These are phyloP conservation scores for Spialia ferax DNA, from an alignment of 2,888 invertebrate genomes.

Conservation along the genomic window DNA sequence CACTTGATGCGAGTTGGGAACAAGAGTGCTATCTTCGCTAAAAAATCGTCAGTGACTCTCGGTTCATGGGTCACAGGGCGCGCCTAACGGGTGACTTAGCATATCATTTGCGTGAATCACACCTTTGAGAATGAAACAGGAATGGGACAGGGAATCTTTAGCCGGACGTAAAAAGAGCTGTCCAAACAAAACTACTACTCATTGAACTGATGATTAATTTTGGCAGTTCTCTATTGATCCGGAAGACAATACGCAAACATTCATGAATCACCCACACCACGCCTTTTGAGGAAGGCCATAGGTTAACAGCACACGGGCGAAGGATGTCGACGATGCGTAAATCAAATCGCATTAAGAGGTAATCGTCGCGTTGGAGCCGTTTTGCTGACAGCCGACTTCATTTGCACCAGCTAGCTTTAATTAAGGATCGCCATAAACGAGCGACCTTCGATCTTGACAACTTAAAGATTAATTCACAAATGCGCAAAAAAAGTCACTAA, in stretches of 20 bases:
- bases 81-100: constrained; percentile 64
- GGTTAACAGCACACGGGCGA: constrained; percentile 61
- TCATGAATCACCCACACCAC: constrained; percentile 66
- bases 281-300: constrained; percentile 75
- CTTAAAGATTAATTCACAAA: constrained; percentile 65
- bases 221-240: not conserved
- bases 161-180: constrained; percentile 66
- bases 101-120: constrained; percentile 76
- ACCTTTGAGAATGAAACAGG: constrained; percentile 65
- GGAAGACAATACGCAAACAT: constrained; percentile 61
- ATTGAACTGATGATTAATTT: not conserved
- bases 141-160: constrained; percentile 66
- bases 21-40: constrained; percentile 41
- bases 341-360: constrained; percentile 70
- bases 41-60: constrained; percentile 50
- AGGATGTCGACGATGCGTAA: constrained; percentile 67
- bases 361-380: constrained; percentile 44
- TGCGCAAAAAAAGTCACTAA: constrained; percentile 39
- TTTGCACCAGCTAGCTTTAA: constrained; percentile 66
- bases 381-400: constrained; percentile 49
- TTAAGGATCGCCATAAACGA: constrained; percentile 70
- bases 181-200: not conserved
- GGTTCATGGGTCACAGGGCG: constrained; percentile 53
- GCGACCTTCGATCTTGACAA: constrained; percentile 64
- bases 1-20: constrained; percentile 2